phyloP scores from a whole-genome alignment of 2,888 invertebrate species.

The Thera obeliscata region DNA sequence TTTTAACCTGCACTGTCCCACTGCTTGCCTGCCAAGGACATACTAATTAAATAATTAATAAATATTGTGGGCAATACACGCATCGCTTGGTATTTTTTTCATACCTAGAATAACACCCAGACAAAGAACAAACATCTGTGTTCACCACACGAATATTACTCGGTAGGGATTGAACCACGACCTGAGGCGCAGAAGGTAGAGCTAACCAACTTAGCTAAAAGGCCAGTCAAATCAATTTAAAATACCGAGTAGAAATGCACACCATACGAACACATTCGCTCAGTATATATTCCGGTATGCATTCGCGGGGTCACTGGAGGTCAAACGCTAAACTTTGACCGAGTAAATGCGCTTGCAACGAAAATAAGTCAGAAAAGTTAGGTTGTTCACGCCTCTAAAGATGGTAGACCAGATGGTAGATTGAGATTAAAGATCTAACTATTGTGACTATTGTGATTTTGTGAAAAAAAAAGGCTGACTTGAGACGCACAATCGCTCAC shows the following conservation, averaged over 20 bases:
- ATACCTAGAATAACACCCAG: too few relatives aligned
- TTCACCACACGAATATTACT: too few relatives aligned
- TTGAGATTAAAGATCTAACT: constrained; percentile 29
- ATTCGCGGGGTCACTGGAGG: constrained; percentile 71
- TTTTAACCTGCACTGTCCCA: too few relatives aligned
- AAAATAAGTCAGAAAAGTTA: constrained; percentile 46
- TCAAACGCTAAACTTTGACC: constrained; percentile 78
- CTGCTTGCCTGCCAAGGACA: too few relatives aligned
- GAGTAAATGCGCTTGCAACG: constrained; percentile 48
- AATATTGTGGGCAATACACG: too few relatives aligned
- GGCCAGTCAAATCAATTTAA: not conserved
- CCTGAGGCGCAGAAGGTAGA: too few relatives aligned
- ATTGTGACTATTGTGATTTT: constrained; percentile 22
- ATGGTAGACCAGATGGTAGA: constrained; percentile 37
- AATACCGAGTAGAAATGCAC: not conserved
- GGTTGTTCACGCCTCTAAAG: constrained; percentile 39
- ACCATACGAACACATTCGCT: constrained; percentile 27
- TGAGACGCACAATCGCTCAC: not conserved
- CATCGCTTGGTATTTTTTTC: too few relatives aligned
- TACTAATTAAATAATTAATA: too few relatives aligned
- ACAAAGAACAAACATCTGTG: too few relatives aligned
- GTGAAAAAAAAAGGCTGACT: constrained; percentile 11
- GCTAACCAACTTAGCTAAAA: too few relatives aligned
- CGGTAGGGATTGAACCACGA: too few relatives aligned
- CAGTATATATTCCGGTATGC: constrained; percentile 33